Evolutionary conservation across 1,140 invertebrate species (phyloP), one percentile per base, ranked within the genome.

Genomic region (Aleiodes sp.): DNA sequence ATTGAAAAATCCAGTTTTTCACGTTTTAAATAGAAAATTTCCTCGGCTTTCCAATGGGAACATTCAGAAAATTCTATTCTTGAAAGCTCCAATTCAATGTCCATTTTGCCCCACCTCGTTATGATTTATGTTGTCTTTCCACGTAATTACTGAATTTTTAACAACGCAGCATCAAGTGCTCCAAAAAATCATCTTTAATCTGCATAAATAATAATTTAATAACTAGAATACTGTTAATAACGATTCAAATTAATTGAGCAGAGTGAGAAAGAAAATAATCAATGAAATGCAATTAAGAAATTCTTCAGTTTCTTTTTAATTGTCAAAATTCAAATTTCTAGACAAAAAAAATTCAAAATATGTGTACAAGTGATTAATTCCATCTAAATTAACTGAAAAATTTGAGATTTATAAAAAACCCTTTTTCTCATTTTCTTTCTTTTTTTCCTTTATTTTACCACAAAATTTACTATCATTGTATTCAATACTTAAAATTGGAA

Each of bases 401-500:
- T 52, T 52, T 21, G 46, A 52, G 46, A 52, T 52, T 52, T 52
- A 24, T 52, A 52, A 52, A 52, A 52, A 52, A n/a, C 41, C 7
- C 43, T 37, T 41, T 57, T 61, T 19, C 26, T 64, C 28, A 21
- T 16, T 43, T 64, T 46, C 28, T 24, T 64, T 28, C 21, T 41
- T 57, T 24, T 26, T 21, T 57, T 4, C 26, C 8, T 6, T 16
- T 57, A 57, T 16, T 24, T 64, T 41, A 64, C 41, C 41, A 46
- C 24, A 43, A 43, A 28, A 64, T 46, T n/a, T 46, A 28, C 41
- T 21, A 64, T 41, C 35, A 28, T 41, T 31, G 35, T 46, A 41
- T 16, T 64, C 62, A 52, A 52, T 52, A 52, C 46, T 52, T 43
- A 16, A 64, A 21, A 19, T 16, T 39, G 62, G 37, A 64, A 43